Percentiles rank a stretch among this genome's conserved stretches.
These are phyloP conservation scores for Alviniconcha marisindica DNA, from an alignment of 1,140 invertebrate genomes.

Conservation along the genomic window DNA sequence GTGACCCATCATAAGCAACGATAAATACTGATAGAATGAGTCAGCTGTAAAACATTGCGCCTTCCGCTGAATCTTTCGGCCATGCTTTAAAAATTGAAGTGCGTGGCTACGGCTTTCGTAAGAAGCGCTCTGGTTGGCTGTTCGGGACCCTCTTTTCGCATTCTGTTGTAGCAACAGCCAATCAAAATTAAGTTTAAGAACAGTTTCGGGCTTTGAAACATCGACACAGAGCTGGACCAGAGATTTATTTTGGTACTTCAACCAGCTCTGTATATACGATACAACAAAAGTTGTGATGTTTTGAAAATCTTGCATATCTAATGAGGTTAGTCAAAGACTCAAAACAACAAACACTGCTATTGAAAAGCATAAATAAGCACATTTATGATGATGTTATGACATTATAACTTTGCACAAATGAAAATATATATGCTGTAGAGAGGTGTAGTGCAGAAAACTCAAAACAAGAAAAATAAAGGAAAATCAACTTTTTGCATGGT, in stretches of 20 bases:
- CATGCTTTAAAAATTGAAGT: neutral
- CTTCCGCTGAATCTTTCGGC: neutral
- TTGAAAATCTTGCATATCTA: neutral
- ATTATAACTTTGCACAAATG: neutral
- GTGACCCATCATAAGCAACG: neutral
- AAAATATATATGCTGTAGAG: neutral
- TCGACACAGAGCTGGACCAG: neutral
- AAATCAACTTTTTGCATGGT: neutral
- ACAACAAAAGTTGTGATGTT: neutral
- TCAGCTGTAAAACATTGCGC: neutral
- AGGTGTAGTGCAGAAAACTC: neutral
- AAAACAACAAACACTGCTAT: neutral
- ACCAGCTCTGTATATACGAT: neutral
- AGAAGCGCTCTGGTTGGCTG: slow-evolving; percentile 4
- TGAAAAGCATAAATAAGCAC: neutral
- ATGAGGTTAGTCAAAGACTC: neutral
- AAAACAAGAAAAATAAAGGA: neutral
- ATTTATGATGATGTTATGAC: neutral
- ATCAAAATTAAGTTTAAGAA: neutral
- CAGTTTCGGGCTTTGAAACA: neutral
- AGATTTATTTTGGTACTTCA: neutral
- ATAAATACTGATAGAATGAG: neutral
- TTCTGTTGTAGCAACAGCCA: neutral
- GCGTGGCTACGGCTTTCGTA: neutral
- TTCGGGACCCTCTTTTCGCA: neutral